Percentiles rank a stretch among this genome's conserved stretches.
phyloP scores from a whole-genome alignment of 1,140 invertebrate species.

The Oscheius sp. region DNA sequence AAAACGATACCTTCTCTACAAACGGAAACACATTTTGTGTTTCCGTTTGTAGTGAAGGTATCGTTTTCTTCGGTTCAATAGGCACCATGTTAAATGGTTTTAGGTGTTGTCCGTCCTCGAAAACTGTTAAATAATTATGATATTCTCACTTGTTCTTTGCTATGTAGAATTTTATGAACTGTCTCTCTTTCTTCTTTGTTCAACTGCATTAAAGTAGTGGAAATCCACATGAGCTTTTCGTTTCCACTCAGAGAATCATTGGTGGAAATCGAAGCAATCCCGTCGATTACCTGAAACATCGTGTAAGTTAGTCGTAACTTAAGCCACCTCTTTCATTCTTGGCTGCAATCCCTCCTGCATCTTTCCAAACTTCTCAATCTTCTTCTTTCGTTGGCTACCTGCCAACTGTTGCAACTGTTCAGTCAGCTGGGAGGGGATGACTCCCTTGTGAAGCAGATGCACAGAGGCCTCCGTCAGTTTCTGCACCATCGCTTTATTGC shows the following conservation, averaged over 20 bases:
- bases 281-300: not conserved
- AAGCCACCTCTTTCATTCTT: not conserved
- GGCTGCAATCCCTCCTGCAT: not conserved
- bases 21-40: no score
- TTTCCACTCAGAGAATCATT: not conserved
- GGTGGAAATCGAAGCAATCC: not conserved
- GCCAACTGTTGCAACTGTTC: not conserved
- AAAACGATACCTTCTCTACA: no score
- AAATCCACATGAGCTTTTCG: no score
- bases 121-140: no score
- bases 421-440: not conserved
- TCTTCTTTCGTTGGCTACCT: not conserved
- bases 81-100: no score
- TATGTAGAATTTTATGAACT: no score
- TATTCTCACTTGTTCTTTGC: no score
- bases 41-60: no score
- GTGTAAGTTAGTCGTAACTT: not conserved
- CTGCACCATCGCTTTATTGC: not conserved
- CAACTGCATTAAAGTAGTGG: no score
- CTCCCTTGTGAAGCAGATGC: not conserved
- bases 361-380: not conserved
- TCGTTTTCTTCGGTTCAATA: no score
- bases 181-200: not conserved
- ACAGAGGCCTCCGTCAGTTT: not conserved
- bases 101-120: no score